Conservation (phyloP, 2,797 vertebrate genomes). For the Chelmon rostratus region DNA sequence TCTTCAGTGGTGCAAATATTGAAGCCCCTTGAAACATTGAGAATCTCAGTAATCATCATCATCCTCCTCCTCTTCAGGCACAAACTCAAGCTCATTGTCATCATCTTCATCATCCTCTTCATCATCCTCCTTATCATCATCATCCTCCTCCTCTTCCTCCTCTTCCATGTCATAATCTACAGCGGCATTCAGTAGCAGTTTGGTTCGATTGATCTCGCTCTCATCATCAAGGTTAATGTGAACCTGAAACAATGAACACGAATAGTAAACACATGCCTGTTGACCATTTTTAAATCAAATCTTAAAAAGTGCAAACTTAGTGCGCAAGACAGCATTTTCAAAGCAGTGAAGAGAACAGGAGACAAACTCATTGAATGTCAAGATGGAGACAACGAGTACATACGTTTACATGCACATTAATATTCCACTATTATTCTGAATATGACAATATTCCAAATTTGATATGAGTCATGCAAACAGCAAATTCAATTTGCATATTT, state of each 20-base stretch:
- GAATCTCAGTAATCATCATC: slow-evolving; percentile 82
- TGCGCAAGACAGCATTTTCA: background rate
- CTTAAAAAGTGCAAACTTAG: background rate
- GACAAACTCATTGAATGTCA: no score
- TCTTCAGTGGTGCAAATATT: slow-evolving; percentile 52
- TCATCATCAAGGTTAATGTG: slow-evolving; percentile 92
- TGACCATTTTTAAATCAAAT: background rate
- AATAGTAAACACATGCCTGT: background rate
- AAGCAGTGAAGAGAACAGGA: background rate
- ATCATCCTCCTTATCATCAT: slow-evolving; percentile 64
- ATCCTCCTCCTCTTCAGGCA: slow-evolving; percentile 81
- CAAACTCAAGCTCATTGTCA: slow-evolving; percentile 77
- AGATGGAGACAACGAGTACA: no score
- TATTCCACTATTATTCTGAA: no score
- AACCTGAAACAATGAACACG: slow-evolving; percentile 70
- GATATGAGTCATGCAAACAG: no score
- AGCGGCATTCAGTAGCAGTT: slow-evolving; percentile 88
- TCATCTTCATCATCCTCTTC: slow-evolving; percentile 76
- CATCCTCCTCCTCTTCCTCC: slow-evolving; percentile 82
- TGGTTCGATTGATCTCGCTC: slow-evolving; percentile 93
- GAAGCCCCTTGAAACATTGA: slow-evolving; percentile 39
- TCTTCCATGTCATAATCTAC: slow-evolving; percentile 86
- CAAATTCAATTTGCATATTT: no score
- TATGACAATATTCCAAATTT: no score
- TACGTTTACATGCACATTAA: no score